A percentile compares a stretch with the other conserved stretches of the same genome.
phyloP scores from a whole-genome alignment of 1,140 invertebrate species.

The Aphaenogaster ashmeadi region DNA sequence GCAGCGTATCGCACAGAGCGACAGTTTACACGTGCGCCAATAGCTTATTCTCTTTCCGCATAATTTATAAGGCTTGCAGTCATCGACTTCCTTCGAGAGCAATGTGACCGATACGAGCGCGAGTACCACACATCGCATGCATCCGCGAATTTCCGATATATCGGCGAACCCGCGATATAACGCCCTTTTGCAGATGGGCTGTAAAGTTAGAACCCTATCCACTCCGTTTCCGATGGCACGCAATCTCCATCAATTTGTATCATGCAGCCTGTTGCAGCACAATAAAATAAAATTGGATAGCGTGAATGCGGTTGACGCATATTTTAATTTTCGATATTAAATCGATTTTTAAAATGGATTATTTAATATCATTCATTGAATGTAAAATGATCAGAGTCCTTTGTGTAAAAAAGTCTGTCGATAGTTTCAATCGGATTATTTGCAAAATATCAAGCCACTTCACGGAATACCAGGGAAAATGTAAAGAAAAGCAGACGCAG shows the following conservation, averaged over 20 bases:
- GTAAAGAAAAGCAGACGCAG: not conserved
- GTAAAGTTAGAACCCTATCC: not conserved
- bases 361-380: not conserved
- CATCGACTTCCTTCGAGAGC: constrained; percentile 31
- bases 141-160: constrained; percentile 66
- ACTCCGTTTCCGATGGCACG: constrained; percentile 34
- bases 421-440: not conserved
- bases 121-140: not conserved
- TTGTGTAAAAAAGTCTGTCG: not conserved
- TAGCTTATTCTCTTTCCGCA: constrained; percentile 70
- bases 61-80: constrained; percentile 63
- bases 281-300: constrained; percentile 26
- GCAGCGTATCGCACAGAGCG: constrained; percentile 20
- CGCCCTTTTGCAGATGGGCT: not conserved
- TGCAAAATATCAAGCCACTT: not conserved
- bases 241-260: constrained; percentile 63
- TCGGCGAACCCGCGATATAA: constrained; percentile 40
- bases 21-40: constrained; percentile 3
- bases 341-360: constrained; percentile 2
- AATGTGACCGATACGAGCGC: not conserved
- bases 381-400: not conserved
- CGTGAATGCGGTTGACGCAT: not conserved
- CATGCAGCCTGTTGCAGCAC: constrained; percentile 2
- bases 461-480: not conserved
- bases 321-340: constrained; percentile 51